Conservation (phyloP, 2,113 vertebrate species). For the Hemibagrus wyckioides region DNA sequence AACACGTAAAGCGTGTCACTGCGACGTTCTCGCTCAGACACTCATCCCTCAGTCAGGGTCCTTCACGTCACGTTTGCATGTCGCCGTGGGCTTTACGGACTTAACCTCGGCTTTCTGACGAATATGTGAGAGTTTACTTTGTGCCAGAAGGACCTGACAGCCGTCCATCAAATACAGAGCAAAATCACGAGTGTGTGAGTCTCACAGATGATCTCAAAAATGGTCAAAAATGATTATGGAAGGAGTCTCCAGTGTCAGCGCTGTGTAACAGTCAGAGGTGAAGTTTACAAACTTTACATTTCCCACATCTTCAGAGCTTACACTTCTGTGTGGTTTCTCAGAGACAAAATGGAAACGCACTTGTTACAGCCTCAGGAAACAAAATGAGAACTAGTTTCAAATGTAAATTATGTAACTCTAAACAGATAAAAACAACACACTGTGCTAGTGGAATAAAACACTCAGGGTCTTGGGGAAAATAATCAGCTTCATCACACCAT, state of each 20-base stretch:
- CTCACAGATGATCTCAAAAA: background rate
- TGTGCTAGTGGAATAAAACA: background rate
- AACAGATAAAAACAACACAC: background rate
- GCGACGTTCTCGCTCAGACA: background rate
- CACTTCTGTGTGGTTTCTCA: too few species aligned
- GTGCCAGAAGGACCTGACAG: background rate
- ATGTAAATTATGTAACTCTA: background rate
- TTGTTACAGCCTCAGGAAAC: background rate
- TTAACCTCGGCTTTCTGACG: slow-evolving; percentile 9
- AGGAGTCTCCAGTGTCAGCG: background rate
- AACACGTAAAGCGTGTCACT: background rate
- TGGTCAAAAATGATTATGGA: background rate
- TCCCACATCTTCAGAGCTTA: too few species aligned
- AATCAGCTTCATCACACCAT: background rate
- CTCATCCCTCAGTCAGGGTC: background rate
- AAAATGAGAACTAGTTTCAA: background rate
- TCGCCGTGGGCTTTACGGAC: background rate
- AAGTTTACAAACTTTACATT: too few species aligned
- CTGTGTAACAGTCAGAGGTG: background rate
- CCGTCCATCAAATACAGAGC: slow-evolving; percentile 9
- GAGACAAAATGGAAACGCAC: background rate
- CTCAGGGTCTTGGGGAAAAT: background rate
- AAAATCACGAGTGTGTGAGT: background rate
- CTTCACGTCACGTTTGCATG: background rate
- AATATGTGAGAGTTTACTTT: background rate